A percentile compares a stretch with the other conserved stretches of the same genome.
phyloP scores from a whole-genome alignment of 2,888 invertebrate species.

The Laspeyria flexula region DNA sequence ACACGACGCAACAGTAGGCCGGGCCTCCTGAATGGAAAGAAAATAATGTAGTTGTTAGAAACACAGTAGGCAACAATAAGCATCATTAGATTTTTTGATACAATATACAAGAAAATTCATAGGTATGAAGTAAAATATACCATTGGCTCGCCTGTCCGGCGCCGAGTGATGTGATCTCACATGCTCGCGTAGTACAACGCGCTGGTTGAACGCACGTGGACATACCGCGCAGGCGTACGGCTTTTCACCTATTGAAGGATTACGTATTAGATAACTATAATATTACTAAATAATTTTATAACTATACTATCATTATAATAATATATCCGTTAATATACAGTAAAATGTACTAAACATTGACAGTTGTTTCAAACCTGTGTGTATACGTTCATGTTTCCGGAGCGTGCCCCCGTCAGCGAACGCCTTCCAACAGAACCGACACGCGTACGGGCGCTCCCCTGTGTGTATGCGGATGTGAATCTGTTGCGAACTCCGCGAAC shows the following conservation, averaged over 20 bases:
- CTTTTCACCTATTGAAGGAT: constrained; percentile 87
- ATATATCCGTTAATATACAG: too few relatives aligned
- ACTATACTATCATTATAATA: too few relatives aligned
- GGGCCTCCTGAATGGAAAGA: constrained; percentile 73
- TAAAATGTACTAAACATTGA: not conserved
- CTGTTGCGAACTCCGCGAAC: constrained; percentile 94
- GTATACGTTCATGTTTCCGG: constrained; percentile 94
- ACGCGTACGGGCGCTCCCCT: constrained; percentile 93
- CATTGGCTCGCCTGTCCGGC: constrained; percentile 88
- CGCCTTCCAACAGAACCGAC: constrained; percentile 95
- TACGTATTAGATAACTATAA: not conserved
- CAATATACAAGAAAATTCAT: too few relatives aligned
- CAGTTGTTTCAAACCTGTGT: constrained; percentile 85
- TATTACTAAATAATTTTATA: too few relatives aligned
- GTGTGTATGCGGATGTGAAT: constrained; percentile 95
- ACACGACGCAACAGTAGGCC: constrained; percentile 91
- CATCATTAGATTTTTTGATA: too few relatives aligned
- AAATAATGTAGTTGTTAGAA: not conserved
- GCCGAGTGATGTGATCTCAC: constrained; percentile 95
- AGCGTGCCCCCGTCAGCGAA: constrained; percentile 95
- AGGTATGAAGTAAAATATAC: too few relatives aligned
- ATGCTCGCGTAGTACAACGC: constrained; percentile 93
- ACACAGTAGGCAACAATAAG: too few relatives aligned
- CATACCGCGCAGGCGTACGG: constrained; percentile 95
- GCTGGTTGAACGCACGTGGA: constrained; percentile 94